These are phyloP conservation scores for Acanthurus leucopareius DNA, from an alignment of 2,797 vertebrate species.

Conservation along the genomic window DNA sequence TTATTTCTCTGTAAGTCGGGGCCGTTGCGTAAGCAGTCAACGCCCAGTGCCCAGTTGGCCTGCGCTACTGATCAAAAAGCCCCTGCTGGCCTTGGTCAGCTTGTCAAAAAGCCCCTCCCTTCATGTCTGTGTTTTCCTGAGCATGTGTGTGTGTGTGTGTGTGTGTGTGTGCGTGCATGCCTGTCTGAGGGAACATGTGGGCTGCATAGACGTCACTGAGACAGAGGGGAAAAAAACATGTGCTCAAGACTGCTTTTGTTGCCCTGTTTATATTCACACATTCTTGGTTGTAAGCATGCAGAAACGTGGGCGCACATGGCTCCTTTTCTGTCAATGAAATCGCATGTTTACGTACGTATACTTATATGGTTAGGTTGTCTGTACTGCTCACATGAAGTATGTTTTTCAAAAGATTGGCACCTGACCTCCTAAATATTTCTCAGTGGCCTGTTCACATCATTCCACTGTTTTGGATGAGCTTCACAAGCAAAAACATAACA, in stretches of 20 bases:
- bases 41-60: conserved; percentile 73
- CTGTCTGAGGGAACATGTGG: conserved; percentile 56
- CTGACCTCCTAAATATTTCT: conserved; percentile 11
- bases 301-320: not conserved
- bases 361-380: not conserved
- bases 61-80: conserved; percentile 74
- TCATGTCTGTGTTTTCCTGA: conserved; percentile 44
- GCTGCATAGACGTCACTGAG: conserved; percentile 26
- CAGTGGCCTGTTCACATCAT: conserved; percentile 1
- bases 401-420: not conserved
- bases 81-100: conserved; percentile 75
- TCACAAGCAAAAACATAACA: conserved; percentile 25
- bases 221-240: not conserved
- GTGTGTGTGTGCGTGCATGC: conserved; percentile 43
- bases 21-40: conserved; percentile 79
- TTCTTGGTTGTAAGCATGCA: not conserved
- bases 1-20: conserved; percentile 78
- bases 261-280: conserved; percentile 15
- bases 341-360: not conserved
- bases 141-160: conserved; percentile 34
- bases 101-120: conserved; percentile 64
- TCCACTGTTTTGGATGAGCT: conserved; percentile 17
- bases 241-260: conserved; percentile 35
- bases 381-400: conserved; percentile 3
- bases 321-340: not conserved